Conservation (phyloP, 2,888 invertebrate species). For the Acronicta leporina region DNA sequence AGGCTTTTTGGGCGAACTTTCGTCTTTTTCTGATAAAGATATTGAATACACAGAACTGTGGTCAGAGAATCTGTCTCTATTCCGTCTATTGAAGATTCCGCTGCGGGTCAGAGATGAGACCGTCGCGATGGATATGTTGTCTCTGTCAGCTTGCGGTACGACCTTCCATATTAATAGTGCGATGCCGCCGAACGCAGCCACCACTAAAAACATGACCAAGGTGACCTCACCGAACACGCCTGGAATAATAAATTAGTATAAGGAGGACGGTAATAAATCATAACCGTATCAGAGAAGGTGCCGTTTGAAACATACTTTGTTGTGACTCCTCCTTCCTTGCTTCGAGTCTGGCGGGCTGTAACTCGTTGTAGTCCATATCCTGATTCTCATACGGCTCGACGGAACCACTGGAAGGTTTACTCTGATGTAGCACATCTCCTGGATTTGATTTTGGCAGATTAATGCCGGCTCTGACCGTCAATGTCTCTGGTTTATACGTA, state of each 20-base stretch:
- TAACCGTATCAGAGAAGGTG: conserved; percentile 20
- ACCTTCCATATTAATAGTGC: conserved; percentile 88
- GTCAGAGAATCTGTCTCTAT: conserved; percentile 83
- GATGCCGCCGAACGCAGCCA: conserved; percentile 89
- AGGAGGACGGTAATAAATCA: conserved; percentile 27
- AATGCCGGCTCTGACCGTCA: conserved; percentile 94
- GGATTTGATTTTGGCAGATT: conserved; percentile 91
- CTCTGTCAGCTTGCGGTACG: conserved; percentile 86
- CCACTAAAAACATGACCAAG: conserved; percentile 88
- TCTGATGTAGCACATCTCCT: conserved; percentile 82
- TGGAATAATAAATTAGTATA: conserved; percentile 64
- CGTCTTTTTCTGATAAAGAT: conserved; percentile 84
- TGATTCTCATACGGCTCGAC: conserved; percentile 82
- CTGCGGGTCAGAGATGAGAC: conserved; percentile 80
- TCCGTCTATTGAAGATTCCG: conserved; percentile 78
- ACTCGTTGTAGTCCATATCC: conserved; percentile 82
- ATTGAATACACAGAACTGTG: conserved; percentile 85
- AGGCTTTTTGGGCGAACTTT: conserved; percentile 73
- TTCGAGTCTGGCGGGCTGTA: conserved; percentile 84
- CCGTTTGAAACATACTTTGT: conserved; percentile 70
- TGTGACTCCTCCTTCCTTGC: conserved; percentile 77
- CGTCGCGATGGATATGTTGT: conserved; percentile 84
- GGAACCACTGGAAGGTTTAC: conserved; percentile 76
- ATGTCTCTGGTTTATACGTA: conserved; percentile 94
- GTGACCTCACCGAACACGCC: conserved; percentile 84